Evolutionary conservation across 2,797 vertebrate genomes (phyloP).

Genomic region (Mus spretus): DNA sequence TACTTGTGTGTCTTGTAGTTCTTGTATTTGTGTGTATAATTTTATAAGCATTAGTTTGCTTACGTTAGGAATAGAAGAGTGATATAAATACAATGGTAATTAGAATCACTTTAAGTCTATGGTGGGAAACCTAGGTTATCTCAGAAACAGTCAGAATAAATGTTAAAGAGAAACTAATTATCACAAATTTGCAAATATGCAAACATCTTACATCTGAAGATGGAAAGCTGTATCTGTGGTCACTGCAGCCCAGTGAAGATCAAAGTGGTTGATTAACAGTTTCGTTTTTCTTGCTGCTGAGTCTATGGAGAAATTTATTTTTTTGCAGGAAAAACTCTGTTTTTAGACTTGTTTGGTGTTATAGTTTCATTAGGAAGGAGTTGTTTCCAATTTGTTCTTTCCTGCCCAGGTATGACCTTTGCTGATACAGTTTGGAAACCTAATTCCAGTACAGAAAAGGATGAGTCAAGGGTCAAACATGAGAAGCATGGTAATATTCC

Average conservation of each 20-base stretch:
- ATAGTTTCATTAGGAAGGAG: conserved; percentile 76
- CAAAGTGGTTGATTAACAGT: neutral
- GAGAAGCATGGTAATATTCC: conserved; percentile 1
- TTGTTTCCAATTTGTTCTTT: conserved; percentile 78
- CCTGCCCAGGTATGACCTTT: conserved; percentile 57
- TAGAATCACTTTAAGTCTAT: conserved; percentile 8
- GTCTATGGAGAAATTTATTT: conserved; percentile 26
- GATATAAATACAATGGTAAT: neutral
- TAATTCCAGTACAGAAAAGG: conserved; percentile 47
- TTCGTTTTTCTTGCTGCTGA: conserved; percentile 40
- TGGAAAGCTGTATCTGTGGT: neutral
- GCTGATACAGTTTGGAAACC: conserved; percentile 70
- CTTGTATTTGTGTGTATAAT: neutral
- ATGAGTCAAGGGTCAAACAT: conserved; percentile 56
- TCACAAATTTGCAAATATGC: neutral
- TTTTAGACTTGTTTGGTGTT: conserved; percentile 65
- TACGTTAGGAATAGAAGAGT: neutral
- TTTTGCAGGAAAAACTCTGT: conserved; percentile 10
- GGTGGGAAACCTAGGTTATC: neutral
- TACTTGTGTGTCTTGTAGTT: neutral
- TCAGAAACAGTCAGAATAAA: neutral
- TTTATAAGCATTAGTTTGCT: neutral
- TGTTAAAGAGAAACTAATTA: neutral
- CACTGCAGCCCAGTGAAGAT: neutral
- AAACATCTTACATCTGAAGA: neutral